Evolutionary conservation across 1,140 invertebrate genomes (phyloP).

Genomic region (Maconellicoccus hirsutus): DNA sequence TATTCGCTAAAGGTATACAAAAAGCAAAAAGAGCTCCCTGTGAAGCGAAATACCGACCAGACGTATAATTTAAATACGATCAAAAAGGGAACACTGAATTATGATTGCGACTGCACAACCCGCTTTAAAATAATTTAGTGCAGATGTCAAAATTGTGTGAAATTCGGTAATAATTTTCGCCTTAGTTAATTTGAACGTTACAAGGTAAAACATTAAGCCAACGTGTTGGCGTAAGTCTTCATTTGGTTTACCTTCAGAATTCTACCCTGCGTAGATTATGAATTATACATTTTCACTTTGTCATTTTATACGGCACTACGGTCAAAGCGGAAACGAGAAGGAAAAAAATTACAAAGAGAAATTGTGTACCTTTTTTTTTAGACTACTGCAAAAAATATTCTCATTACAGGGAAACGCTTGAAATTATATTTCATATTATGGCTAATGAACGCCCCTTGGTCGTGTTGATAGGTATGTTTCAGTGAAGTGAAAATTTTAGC

Average conservation of each 20-base stretch:
- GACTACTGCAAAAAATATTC: too few relatives aligned
- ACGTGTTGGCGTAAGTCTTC: not conserved
- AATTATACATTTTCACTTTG: not conserved
- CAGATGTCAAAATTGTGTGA: not conserved
- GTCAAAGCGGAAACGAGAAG: too few relatives aligned
- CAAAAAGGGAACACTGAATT: not conserved
- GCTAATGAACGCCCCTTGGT: too few relatives aligned
- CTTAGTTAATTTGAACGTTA: not conserved
- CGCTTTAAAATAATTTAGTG: not conserved
- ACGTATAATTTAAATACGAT: not conserved
- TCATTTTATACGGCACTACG: not conserved
- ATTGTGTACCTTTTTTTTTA: too few relatives aligned
- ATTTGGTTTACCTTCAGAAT: not conserved
- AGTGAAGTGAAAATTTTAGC: too few relatives aligned
- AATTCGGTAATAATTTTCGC: constrained; percentile 9
- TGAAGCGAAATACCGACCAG: not conserved
- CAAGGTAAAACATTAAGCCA: not conserved
- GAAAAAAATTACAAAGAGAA: too few relatives aligned
- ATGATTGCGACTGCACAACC: not conserved
- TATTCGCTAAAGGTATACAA: too few relatives aligned
- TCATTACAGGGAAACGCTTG: too few relatives aligned
- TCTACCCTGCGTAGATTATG: not conserved
- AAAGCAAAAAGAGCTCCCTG: too few relatives aligned
- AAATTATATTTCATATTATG: too few relatives aligned
- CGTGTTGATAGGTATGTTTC: too few relatives aligned